Evolutionary conservation across 2,797 vertebrate genomes (phyloP).

Genomic region (Chaetodon trifasciatus): DNA sequence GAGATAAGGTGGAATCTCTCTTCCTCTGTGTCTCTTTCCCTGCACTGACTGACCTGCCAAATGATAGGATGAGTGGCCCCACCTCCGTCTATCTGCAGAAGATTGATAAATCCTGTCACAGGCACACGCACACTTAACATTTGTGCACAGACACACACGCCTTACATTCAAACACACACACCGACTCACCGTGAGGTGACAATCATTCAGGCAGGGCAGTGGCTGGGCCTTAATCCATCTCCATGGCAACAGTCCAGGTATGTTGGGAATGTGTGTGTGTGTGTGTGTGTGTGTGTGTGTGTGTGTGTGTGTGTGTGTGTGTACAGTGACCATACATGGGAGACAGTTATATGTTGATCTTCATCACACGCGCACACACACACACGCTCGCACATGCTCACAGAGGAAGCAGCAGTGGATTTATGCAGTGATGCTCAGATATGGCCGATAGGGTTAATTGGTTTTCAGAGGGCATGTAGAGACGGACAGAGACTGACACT

Average conservation of each 20-base stretch:
- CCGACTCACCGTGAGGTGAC: conserved; percentile 50
- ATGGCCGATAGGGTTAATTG: conserved; percentile 84
- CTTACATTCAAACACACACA: conserved; percentile 35
- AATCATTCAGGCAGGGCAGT: conserved; percentile 68
- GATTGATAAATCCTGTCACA: conserved; percentile 76
- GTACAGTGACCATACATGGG: conserved; percentile 17
- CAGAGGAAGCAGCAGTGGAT: conserved; percentile 58
- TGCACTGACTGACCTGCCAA: conserved; percentile 62
- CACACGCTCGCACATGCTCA: conserved; percentile 19
- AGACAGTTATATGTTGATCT: conserved; percentile 37
- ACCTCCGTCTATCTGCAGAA: conserved; percentile 68
- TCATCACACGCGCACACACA: conserved; percentile 24
- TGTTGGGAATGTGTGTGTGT: conserved; percentile 7
- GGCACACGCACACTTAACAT: conserved; percentile 21
- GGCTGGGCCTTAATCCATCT: conserved; percentile 68
- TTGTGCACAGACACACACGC: conserved; percentile 8
- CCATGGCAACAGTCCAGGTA: conserved; percentile 75
- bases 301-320: conserved; percentile 6
- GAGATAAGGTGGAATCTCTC: conserved; percentile 66
- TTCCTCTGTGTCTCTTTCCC: conserved; percentile 52
- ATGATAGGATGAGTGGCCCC: conserved; percentile 65
- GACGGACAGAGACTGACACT: conserved; percentile 66
- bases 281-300: neutral
- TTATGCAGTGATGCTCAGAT: conserved; percentile 80
- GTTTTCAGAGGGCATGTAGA: conserved; percentile 78